Conservation (phyloP, 2,888 invertebrate genomes). For the Agriopis aurantiaria region DNA sequence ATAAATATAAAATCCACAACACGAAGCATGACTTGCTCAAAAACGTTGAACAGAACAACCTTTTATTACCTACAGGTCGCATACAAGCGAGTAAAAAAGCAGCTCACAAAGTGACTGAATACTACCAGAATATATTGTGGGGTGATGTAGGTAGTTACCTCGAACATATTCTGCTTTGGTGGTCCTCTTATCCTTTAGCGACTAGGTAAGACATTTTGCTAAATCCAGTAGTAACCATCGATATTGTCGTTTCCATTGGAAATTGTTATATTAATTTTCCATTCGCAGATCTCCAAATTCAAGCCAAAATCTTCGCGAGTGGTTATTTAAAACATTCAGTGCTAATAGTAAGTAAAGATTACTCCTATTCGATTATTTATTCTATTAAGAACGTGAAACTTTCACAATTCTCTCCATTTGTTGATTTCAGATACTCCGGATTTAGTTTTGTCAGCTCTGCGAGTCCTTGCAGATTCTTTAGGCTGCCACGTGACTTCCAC, state of each 20-base stretch:
- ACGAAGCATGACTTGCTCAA: neutral
- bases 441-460: slow-evolving; percentile 89
- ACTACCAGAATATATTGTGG: slow-evolving; percentile 92
- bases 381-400: neutral
- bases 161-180: slow-evolving; percentile 94
- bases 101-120: slow-evolving; percentile 88
- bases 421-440: slow-evolving; percentile 87
- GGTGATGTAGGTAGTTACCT: slow-evolving; percentile 92
- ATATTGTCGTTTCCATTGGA: neutral
- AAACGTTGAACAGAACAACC: neutral
- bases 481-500: slow-evolving; percentile 93
- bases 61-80: slow-evolving; percentile 75
- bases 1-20: neutral
- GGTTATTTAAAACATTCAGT: slow-evolving; percentile 87
- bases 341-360: slow-evolving; percentile 80
- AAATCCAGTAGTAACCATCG: neutral
- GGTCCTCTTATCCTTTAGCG: slow-evolving; percentile 91
- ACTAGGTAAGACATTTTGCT: slow-evolving; percentile 71
- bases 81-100: slow-evolving; percentile 87
- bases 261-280: neutral
- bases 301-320: slow-evolving; percentile 88
- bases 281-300: slow-evolving; percentile 85
- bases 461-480: slow-evolving; percentile 91
- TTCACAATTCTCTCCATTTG: neutral
- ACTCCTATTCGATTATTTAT: neutral